phyloP scores from a whole-genome alignment of 1,140 invertebrate genomes.

The Euborellia annulipes region DNA sequence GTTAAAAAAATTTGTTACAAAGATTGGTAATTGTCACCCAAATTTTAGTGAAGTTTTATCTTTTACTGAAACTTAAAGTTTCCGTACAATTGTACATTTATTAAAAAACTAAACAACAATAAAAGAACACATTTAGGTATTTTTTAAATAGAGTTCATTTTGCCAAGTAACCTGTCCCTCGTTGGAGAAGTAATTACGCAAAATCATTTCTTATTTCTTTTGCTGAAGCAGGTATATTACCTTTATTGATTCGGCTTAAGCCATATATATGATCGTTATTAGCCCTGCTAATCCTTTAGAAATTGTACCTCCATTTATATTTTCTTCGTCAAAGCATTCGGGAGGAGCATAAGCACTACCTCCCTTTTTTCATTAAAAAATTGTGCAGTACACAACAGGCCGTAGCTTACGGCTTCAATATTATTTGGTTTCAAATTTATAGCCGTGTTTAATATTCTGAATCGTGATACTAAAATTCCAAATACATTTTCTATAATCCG shows the following conservation, averaged over 20 bases:
- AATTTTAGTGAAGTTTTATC: too few species aligned
- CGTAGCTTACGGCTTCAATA: slow-evolving; percentile 10
- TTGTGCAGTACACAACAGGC: slow-evolving; percentile 12
- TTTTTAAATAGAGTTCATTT: slow-evolving; percentile 12
- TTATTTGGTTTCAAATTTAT: slow-evolving; percentile 13
- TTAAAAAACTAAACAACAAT: slow-evolving; percentile 7
- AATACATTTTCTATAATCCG: slow-evolving; percentile 29
- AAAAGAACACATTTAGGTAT: slow-evolving; percentile 10
- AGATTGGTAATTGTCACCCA: too few species aligned
- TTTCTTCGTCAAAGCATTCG: slow-evolving; percentile 17
- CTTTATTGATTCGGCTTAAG: slow-evolving; percentile 11
- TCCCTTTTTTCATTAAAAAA: slow-evolving; percentile 3
- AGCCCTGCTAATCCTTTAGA: slow-evolving; percentile 10
- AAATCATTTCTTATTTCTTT: slow-evolving; percentile 14
- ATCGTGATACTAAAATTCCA: slow-evolving; percentile 24
- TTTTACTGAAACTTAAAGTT: too few species aligned
- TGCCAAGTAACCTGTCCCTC: slow-evolving; percentile 18
- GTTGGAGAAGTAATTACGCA: slow-evolving; percentile 14
- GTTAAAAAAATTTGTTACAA: too few species aligned
- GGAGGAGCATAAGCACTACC: slow-evolving; percentile 13
- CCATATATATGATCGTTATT: slow-evolving; percentile 9
- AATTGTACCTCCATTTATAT: slow-evolving; percentile 14
- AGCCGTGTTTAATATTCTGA: slow-evolving; percentile 10
- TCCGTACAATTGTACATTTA: too few species aligned
- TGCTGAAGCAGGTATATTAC: slow-evolving; percentile 14